Percentiles rank a stretch among this genome's conserved stretches.
These are phyloP conservation scores for Indicator maculatus DNA, from an alignment of 2,113 vertebrate species.

Conservation along the genomic window DNA sequence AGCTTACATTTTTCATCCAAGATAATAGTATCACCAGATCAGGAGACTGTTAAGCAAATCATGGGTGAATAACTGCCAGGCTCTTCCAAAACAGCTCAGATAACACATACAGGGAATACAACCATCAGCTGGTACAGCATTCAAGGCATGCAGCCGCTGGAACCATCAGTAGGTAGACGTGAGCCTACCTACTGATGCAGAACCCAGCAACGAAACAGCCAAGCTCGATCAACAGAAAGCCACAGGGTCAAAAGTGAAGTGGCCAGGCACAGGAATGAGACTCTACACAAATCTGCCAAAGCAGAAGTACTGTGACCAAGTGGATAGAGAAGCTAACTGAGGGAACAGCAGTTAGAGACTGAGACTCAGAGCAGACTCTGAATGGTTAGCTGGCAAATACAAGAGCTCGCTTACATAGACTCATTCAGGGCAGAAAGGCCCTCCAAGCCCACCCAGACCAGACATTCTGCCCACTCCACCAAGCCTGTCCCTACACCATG, in stretches of 20 bases:
- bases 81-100: background rate
- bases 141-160: background rate
- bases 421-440: no score
- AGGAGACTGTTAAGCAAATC: background rate
- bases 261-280: background rate
- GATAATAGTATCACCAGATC: background rate
- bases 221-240: background rate
- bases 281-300: background rate
- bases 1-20: background rate
- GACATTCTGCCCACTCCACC: no score
- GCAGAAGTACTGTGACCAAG: background rate
- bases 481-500: no score
- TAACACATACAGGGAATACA: background rate
- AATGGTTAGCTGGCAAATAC: background rate
- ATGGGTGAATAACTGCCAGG: background rate
- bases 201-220: rapidly evolving
- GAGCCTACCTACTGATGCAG: background rate
- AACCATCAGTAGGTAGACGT: no score
- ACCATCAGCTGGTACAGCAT: background rate
- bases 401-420: background rate
- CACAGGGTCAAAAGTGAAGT: rapidly evolving
- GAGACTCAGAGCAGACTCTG: background rate
- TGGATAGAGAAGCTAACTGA: background rate
- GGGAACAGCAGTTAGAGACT: background rate
- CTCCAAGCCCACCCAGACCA: no score